These are phyloP conservation scores for Leptosomus discolor DNA, from an alignment of 2,113 vertebrate species.

Conservation along the genomic window DNA sequence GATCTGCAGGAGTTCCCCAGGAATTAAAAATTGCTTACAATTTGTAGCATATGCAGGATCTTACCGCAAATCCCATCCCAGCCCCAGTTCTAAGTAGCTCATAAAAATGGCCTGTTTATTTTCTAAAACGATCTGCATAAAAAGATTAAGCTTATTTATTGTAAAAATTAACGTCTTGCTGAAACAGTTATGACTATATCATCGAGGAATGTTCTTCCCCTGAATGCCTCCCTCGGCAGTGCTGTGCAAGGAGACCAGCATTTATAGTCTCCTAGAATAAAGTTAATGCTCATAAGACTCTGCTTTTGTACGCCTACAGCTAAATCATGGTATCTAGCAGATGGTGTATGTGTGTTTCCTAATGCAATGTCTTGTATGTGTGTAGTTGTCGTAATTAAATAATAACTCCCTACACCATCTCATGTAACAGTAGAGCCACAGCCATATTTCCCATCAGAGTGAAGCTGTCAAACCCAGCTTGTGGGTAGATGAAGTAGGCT, in stretches of 20 bases:
- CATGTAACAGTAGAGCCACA: slow-evolving; percentile 9
- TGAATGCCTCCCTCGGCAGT: slow-evolving; percentile 24
- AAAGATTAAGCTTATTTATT: slow-evolving; percentile 68
- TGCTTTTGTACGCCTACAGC: slow-evolving; percentile 50
- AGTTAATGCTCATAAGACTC: slow-evolving; percentile 59
- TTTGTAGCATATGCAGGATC: not conserved
- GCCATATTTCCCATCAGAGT: not conserved
- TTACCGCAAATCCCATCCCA: not conserved
- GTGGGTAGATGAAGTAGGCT: not conserved
- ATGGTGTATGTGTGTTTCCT: slow-evolving; percentile 68
- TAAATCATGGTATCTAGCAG: slow-evolving; percentile 69
- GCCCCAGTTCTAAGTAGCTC: slow-evolving; percentile 39
- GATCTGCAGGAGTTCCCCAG: not conserved
- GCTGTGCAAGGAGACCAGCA: slow-evolving; percentile 3
- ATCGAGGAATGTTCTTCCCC: not conserved
- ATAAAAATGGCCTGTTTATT: slow-evolving; percentile 67
- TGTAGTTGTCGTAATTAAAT: slow-evolving; percentile 73
- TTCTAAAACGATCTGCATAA: slow-evolving; percentile 45
- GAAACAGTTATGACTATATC: slow-evolving; percentile 15
- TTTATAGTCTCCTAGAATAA: slow-evolving; percentile 33
- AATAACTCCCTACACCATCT: slow-evolving; percentile 51
- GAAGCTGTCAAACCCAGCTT: not conserved
- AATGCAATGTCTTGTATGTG: slow-evolving; percentile 59
- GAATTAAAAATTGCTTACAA: slow-evolving; percentile 13
- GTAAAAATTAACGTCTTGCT: slow-evolving; percentile 60